These are phyloP conservation scores for Myripristis jacobus DNA, from an alignment of 2,797 vertebrate genomes.

Conservation along the genomic window DNA sequence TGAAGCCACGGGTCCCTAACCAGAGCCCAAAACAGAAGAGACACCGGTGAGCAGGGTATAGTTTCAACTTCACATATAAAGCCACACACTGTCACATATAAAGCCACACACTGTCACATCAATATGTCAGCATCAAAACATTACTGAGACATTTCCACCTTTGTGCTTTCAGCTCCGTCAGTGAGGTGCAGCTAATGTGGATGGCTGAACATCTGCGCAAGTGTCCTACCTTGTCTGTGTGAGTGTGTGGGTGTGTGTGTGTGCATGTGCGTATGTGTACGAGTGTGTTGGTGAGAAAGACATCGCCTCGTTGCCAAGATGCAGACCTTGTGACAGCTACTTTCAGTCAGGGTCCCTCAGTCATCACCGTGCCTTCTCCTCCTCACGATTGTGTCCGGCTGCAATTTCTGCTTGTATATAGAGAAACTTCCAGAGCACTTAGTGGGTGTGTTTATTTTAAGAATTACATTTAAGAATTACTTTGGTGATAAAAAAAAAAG, in stretches of 20 bases:
- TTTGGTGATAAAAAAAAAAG: conserved; percentile 15
- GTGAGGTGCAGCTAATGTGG: conserved; percentile 41
- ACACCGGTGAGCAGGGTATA: conserved; percentile 63
- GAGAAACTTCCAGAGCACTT: conserved; percentile 35
- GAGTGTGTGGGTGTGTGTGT: conserved; percentile 30
- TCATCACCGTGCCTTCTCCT: conserved; percentile 75
- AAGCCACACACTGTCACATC: background rate
- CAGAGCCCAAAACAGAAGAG: conserved; percentile 61
- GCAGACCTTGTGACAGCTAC: conserved; percentile 61
- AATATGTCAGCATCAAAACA: background rate
- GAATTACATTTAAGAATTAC: conserved; percentile 16
- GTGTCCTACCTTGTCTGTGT: conserved; percentile 32
- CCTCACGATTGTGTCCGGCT: conserved; percentile 24
- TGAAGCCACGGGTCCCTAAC: conserved; percentile 48
- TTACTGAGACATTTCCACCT: background rate
- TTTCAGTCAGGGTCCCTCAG: conserved; percentile 55
- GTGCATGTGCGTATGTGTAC: conserved; percentile 7
- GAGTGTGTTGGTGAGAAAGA: conserved; percentile 23
- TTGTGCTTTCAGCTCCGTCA: conserved; percentile 72
- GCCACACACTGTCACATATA: background rate
- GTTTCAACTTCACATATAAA: background rate
- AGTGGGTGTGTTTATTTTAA: conserved; percentile 28
- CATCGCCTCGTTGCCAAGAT: conserved; percentile 79
- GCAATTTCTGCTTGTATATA: conserved; percentile 55
- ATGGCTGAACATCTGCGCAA: conserved; percentile 28